Evolutionary conservation across 2,888 invertebrate species (phyloP), one percentile per base, ranked within the genome.

Genomic region (Plebejus anna): DNA sequence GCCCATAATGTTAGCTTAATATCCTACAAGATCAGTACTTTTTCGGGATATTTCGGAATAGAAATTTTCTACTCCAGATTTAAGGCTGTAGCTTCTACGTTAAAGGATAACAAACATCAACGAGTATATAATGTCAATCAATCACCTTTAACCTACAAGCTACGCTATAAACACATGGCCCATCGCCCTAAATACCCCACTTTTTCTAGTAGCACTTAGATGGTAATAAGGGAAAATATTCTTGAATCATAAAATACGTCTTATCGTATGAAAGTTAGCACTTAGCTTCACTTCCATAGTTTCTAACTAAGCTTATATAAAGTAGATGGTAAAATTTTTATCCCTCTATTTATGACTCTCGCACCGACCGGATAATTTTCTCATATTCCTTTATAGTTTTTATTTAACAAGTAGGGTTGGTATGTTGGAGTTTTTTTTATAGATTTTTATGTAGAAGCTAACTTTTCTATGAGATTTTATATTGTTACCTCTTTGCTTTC

Each of bases 261-360:
- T 28, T 61, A 61, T 61, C 66, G 32, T 36, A 66, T 66, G 66
- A 36, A 66, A 66, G 66, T 36, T 66, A 66, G 66, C 66, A 66
- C 66, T 66, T 32, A 66, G 66, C 66, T 36, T 16, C 66, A 36
- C 66, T 66, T 66, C 16, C 66, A 66, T 66, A 36, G 66, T 66
- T 66, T 66, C 66, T 66, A 66, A 32, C 66, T 66, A 66, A 66
- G 32, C 66, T 66, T 66, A 13, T 66, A 66, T 66, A 36, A 66
- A 66, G 66, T 66, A 66, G 66, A 32, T 66, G 66, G 66, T 66
- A 66, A 66, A 66, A 32, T 66, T 66, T 66, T 66, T 66, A 66
- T 66, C 66, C 66, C 66, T 13, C 7, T 66, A 66, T 66, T 66
- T 66, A 66, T 66, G 32, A 36, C 66, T 66, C 11, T 32, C 66